Evolutionary conservation across 2,797 vertebrate genomes (phyloP), one percentile per base, ranked within the genome.

Genomic region (Xenopus petersii): DNA sequence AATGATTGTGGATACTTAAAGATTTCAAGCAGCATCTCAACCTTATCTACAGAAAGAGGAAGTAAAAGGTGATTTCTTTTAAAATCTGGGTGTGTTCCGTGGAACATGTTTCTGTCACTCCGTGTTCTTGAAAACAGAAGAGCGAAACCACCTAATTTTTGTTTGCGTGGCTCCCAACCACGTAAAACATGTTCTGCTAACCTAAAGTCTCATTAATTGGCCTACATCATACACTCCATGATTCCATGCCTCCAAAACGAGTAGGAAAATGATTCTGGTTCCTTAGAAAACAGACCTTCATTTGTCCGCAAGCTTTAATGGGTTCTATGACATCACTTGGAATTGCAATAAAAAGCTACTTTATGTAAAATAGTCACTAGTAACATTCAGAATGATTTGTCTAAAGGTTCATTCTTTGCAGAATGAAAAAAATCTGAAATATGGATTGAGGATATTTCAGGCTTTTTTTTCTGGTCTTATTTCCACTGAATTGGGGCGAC

Each of bases 11-110:
- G 12, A 54, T 54, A 54, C 49, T 54, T 5, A 3, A 9, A 54
- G 26, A 30, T 42, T 6, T 42, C 36, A 6, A 6, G 36, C 6
- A 7, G 6, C 36, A 6, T 16, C 49, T 54, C 12, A 12, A 6
- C 49, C 49, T 4, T 12, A 54, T 54, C 9, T 61, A 61, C 26
- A 24, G 26, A 67, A 67, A 76, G 69, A 30, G 68, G 75, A 76
- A 76, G 36, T 51, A 24, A 21, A 12, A 56, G 26, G 26, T 36
- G 7, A 17, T n/a, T 54, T 16, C 56, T 48, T 75, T 68, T 68
- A 58, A 4, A 6, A 33, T 48, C n/a, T 61, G 68, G 62, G 67
- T 76, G 74, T 71, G 74, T 66, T 21, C 59, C 75, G 46, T 12
- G 11, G 69, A 71, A 46, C 10, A 71, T 21, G 46, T 64, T 33